Base-by-base conservation (phyloP, 2,888 invertebrate species). In the Orchesellides sinensis region DNA sequence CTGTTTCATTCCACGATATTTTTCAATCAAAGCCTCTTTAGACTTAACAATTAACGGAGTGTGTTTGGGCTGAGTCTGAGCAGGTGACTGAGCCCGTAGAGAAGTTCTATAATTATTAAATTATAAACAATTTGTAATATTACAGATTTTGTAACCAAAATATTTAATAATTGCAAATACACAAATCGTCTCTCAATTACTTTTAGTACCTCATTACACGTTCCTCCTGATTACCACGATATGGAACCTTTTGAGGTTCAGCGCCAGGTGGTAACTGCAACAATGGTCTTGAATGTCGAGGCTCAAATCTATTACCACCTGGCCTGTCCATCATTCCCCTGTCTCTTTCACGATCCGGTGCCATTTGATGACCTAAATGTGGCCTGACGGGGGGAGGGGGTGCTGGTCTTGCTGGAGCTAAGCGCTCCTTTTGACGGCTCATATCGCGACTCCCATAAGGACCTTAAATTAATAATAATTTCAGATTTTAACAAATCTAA, bases 21-120 rank as follows among this genome's bases (percentile, higher is more conserved):
- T 83, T 75, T 87, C 87, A 29, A 86, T 84, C 25, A 86, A 80
- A 14, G 86, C 85, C 82, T 86, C 87, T 63, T 85, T 86, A 5
- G 86, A 84, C 83, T 87, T 87, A 6, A 84, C 86, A 49, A 87
- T 81, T 83, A 86, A 79, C 14, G 85, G 70, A 32, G 66, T 72
- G 47, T 80, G 83, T 21, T 78, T 79, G 6, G 49, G n/a, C 12
- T 19, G 27, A 1, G 23, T 29, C 10, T 70, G 70, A 10, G 52
- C 32, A 12, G 45, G 66, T 21, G 83, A 73, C 52, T 52, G 65
- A 0, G 74, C 52, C 21, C 63, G 69, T 4, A 70, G 2, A 12
- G 49, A 3, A 6, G 69, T 59, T 40, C 83, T 82, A 19, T 6
- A n/a, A 35, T 54, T 45, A 14, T 29, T 19, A 27, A 32, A 32